Conservation (phyloP, 2,888 invertebrate species). For the Apamea anceps region DNA sequence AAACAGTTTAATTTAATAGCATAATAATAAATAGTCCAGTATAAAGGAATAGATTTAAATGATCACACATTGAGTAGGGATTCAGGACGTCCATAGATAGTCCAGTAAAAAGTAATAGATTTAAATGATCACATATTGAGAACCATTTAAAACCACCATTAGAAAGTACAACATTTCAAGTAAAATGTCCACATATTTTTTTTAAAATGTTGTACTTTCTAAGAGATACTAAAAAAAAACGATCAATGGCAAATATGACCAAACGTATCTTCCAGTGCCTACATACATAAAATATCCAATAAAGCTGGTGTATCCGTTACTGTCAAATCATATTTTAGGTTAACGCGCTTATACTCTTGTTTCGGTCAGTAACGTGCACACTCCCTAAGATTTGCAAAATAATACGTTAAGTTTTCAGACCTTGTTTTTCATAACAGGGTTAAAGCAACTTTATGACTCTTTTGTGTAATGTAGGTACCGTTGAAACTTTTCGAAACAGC, state of each 20-base stretch:
- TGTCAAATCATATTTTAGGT: neutral
- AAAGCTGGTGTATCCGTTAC: neutral
- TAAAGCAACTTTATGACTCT: neutral
- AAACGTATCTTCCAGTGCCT: neutral
- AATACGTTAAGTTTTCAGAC: neutral
- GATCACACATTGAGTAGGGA: constrained; percentile 9
- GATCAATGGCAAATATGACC: neutral
- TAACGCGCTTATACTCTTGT: neutral
- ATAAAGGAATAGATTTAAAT: constrained; percentile 27
- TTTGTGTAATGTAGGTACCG: neutral
- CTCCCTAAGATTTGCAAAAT: neutral
- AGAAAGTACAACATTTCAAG: too few species aligned
- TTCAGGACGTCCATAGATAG: neutral
- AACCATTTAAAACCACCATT: too few species aligned
- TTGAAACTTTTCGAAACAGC: neutral
- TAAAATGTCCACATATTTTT: too few species aligned
- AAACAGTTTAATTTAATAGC: constrained; percentile 32
- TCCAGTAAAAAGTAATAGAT: too few species aligned
- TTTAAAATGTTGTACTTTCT: constrained; percentile 12
- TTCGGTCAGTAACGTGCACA: neutral
- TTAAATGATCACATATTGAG: too few species aligned
- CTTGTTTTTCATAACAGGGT: neutral
- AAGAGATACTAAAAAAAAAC: neutral
- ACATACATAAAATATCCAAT: neutral
- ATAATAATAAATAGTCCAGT: constrained; percentile 38